Conservation (phyloP, 2,888 invertebrate species). For the Calephelis perditalis region DNA sequence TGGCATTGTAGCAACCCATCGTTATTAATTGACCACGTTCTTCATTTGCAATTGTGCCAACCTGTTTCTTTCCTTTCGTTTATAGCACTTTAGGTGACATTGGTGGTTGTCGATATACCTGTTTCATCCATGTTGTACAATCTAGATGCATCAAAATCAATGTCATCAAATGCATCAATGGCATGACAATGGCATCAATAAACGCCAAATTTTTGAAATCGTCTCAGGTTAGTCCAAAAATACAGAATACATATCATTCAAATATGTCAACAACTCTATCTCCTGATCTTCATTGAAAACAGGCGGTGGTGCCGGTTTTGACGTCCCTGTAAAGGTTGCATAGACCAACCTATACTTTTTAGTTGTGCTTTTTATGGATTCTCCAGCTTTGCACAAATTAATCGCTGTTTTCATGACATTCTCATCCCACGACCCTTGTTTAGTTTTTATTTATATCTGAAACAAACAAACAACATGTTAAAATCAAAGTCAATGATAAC, state of each 20-base stretch:
- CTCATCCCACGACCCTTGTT: conserved; percentile 25
- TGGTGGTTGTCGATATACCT: conserved; percentile 29
- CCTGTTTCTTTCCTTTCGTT: conserved; percentile 30
- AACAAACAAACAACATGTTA: too few species aligned
- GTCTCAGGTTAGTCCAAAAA: conserved; percentile 29
- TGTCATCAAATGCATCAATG: too few species aligned
- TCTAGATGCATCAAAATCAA: conserved; percentile 12
- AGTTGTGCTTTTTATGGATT: conserved; percentile 25
- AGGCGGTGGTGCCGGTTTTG: conserved; percentile 25
- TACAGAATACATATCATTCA: conserved; percentile 30
- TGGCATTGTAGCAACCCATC: conserved; percentile 36
- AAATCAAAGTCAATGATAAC: too few species aligned
- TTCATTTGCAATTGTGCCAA: conserved; percentile 33
- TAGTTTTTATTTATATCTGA: conserved; percentile 21
- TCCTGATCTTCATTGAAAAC: conserved; percentile 31
- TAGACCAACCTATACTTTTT: conserved; percentile 29
- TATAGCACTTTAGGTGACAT: conserved; percentile 29
- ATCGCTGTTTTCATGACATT: conserved; percentile 28
- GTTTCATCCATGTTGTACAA: conserved; percentile 14
- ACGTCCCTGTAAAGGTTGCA: conserved; percentile 17
- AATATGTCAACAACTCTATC: conserved; percentile 27
- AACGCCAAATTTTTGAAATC: conserved; percentile 23
- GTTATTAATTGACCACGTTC: conserved; percentile 34
- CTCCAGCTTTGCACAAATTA: conserved; percentile 28
- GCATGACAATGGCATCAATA: too few species aligned